Base-by-base conservation (phyloP, 2,797 vertebrate species). In the Catharus ustulatus region DNA sequence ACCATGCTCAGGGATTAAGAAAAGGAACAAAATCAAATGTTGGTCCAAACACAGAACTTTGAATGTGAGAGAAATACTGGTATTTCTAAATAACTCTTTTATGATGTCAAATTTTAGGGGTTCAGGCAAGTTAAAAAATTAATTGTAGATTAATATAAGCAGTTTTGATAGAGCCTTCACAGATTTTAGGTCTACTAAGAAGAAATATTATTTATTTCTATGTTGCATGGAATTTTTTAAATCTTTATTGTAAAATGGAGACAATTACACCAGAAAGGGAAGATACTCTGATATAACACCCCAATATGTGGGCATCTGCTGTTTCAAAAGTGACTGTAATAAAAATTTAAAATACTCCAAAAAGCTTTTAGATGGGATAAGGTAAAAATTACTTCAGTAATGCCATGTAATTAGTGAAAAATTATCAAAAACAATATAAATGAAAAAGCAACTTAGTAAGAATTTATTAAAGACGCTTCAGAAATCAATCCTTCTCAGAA, bases 31-130 rank as follows among this genome's bases (percentile, higher is more conserved):
- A 84, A 88, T 43, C 71, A 58, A 75, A 18, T 42, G 24, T 49
- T 84, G 46, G 19, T 87, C 40, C n/a, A 90, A 96, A 87, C 43
- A 84, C 57, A 92, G 49, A 89, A 54, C 40, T 77, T 87, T 61
- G 14, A 17, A 54, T 16, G 21, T 77, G 46, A 30, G n/a, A 71
- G 26, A 91, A 89, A 79, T 38, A 17, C 20, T 46, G 27, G 5
- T 82, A 68, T 83, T 91, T 93, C 38, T 64, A 42, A 93, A 68
- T 4, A 57, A 9, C 3, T 84, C 17, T 93, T 80, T 83, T 74
- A 74, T 51, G 49, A 6, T 71, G 40, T 76, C 34, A 67, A 71
- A 87, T 79, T 80, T 67, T 43, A 77, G 27, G 6, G 1, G 2
- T 85, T 73, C 0, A 0, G 8, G 5, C 57, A 61, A 7, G 3